phyloP scores from a whole-genome alignment of 2,888 invertebrate genomes.

The Cataglyphis altisquamis region DNA sequence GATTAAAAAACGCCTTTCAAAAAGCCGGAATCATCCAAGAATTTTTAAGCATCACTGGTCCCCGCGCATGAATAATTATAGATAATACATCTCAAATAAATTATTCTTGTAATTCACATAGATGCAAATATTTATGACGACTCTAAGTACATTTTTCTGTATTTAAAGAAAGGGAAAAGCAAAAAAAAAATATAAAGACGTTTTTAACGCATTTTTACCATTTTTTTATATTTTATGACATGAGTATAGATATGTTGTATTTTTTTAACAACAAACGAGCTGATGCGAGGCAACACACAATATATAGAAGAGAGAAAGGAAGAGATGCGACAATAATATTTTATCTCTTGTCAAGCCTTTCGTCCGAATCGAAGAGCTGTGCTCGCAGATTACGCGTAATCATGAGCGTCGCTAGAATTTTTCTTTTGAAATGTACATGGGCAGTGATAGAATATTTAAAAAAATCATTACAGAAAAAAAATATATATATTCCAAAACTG shows the following conservation, averaged over 20 bases:
- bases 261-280: constrained; percentile 47
- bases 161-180: neutral
- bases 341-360: constrained; percentile 36
- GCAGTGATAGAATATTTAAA: constrained; percentile 6
- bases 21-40: neutral
- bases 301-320: neutral
- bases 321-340: constrained; percentile 62
- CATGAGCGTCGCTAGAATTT: constrained; percentile 20
- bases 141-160: neutral
- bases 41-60: neutral
- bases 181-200: neutral
- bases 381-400: constrained; percentile 14
- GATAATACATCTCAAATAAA: neutral
- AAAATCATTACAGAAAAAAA: neutral
- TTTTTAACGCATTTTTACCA: constrained; percentile 14
- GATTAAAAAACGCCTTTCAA: neutral
- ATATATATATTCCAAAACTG: neutral
- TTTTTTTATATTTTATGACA: constrained; percentile 51
- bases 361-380: constrained; percentile 12
- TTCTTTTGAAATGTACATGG: neutral
- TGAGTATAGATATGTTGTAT: constrained; percentile 38
- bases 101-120: neutral
- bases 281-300: constrained; percentile 31
- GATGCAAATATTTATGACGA: neutral
- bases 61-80: neutral